A percentile compares a stretch with the other conserved stretches of the same genome.
Evolutionary conservation across 2,113 vertebrate species (phyloP).

Genomic region (Calidris pygmaea): DNA sequence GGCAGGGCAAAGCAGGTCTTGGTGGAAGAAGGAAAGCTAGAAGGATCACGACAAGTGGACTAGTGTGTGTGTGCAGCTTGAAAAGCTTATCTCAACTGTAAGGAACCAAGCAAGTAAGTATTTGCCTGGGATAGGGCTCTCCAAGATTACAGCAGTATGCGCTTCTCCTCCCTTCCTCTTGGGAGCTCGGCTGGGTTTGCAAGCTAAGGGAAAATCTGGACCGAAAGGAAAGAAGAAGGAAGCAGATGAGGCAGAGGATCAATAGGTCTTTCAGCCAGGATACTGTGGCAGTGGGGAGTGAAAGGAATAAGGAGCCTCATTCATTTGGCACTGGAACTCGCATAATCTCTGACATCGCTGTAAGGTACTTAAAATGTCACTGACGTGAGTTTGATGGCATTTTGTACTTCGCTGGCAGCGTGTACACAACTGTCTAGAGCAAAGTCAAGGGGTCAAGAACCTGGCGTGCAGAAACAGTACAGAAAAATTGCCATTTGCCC

Average conservation of each 20-base stretch:
- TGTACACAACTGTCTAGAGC: neutral
- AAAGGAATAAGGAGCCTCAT: neutral
- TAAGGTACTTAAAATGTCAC: neutral
- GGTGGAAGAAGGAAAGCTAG: neutral
- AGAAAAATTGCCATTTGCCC: neutral
- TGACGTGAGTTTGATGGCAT: neutral
- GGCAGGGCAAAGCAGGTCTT: neutral
- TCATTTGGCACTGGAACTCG: neutral
- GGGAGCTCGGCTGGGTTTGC: constrained; percentile 7
- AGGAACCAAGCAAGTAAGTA: neutral
- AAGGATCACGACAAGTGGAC: neutral
- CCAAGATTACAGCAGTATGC: neutral
- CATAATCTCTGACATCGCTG: neutral
- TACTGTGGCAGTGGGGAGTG: neutral
- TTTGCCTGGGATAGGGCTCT: neutral
- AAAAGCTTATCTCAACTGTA: neutral
- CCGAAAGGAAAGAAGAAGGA: neutral
- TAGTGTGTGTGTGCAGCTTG: neutral
- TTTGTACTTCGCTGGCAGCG: neutral
- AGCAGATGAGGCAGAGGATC: neutral
- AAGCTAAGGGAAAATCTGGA: neutral
- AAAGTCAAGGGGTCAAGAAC: neutral
- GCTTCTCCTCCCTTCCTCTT: constrained; percentile 15
- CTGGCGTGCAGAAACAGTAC: neutral
- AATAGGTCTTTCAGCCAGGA: neutral